A percentile compares a stretch with the other conserved stretches of the same genome.
Conservation (phyloP, 2,113 vertebrate genomes). For the Desmodus rotundus region DNA sequence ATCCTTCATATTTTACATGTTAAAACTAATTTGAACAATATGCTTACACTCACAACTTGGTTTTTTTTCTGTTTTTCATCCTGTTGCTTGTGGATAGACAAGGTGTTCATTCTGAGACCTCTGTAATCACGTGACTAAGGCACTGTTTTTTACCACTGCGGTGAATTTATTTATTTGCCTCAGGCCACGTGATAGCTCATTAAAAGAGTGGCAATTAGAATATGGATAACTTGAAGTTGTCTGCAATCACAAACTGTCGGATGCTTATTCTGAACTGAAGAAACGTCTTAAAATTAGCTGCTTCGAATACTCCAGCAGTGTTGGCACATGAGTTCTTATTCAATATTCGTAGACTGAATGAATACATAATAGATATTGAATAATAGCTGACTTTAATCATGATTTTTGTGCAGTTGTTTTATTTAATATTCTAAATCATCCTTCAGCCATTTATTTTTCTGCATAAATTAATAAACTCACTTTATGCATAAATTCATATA, state of each 20-base stretch:
- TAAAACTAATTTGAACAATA: not conserved
- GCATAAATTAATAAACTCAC: not conserved
- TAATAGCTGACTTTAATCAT: not conserved
- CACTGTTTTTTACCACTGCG: not conserved
- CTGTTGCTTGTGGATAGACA: not conserved
- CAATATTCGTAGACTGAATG: not conserved
- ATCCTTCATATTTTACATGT: not conserved
- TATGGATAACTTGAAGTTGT: not conserved
- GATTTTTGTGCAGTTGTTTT: not conserved
- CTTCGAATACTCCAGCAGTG: not conserved
- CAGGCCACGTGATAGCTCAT: not conserved
- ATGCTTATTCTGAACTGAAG: not conserved
- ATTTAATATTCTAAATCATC: not conserved
- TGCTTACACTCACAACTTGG: not conserved
- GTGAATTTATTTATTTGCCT: not conserved
- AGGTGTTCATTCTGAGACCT: not conserved
- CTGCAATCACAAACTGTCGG: not conserved
- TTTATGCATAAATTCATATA: not conserved
- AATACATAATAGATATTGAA: not conserved
- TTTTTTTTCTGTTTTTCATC: not conserved
- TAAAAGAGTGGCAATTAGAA: not conserved
- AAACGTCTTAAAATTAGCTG: not conserved
- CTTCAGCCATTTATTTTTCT: conserved; percentile 1
- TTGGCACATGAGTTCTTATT: not conserved
- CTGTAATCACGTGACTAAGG: not conserved